Evolutionary conservation across 1,140 invertebrate species (phyloP).

Genomic region (Microplitis mediator): DNA sequence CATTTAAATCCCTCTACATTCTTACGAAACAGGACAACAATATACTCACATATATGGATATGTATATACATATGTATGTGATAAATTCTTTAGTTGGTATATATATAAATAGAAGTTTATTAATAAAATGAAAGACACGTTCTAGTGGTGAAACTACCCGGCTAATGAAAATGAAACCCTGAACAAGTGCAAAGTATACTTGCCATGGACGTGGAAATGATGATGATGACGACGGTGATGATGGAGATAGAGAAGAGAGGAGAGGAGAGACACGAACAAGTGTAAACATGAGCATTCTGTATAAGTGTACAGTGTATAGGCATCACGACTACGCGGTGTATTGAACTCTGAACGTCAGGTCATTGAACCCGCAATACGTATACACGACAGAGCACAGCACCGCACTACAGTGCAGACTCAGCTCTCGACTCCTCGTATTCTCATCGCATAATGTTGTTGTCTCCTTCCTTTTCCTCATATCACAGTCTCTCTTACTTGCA

Average conservation of each 20-base stretch:
- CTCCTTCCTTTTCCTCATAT: not conserved
- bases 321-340: conserved; percentile 43
- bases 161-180: no score
- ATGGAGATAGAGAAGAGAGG: not conserved
- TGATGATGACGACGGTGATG: not conserved
- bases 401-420: no score
- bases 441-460: not conserved
- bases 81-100: no score
- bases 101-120: no score
- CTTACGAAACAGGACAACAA: no score
- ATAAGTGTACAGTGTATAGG: not conserved
- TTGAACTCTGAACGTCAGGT: conserved; percentile 57
- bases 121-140: no score
- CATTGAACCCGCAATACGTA: conserved; percentile 47
- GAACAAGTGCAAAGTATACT: no score
- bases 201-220: not conserved
- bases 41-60: no score
- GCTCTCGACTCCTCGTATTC: not conserved
- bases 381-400: not conserved
- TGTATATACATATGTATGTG: no score
- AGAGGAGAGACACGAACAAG: not conserved
- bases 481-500: not conserved
- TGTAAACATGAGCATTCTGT: not conserved
- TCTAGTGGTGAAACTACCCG: no score
- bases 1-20: no score